Conservation (phyloP, 2,797 vertebrate genomes). For the Chlorospingus semifuscus region DNA sequence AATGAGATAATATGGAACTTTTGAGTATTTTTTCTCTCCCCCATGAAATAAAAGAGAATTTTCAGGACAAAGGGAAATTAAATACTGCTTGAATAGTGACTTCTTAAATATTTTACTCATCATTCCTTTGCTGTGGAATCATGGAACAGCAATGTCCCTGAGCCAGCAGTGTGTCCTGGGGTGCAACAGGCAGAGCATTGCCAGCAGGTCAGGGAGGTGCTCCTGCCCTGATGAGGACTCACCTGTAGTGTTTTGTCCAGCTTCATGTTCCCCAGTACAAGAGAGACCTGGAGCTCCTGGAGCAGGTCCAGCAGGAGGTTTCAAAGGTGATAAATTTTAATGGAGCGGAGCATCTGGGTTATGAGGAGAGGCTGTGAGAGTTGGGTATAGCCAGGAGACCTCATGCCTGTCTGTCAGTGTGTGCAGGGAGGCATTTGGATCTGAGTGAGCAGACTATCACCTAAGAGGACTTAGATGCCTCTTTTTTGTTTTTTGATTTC, state of each 20-base stretch:
- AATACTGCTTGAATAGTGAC: background rate
- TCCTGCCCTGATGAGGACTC: background rate
- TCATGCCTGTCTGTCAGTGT: background rate
- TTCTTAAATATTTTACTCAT: background rate
- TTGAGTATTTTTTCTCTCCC: fast-evolving
- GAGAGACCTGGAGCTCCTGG: background rate
- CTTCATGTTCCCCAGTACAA: background rate
- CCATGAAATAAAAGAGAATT: background rate
- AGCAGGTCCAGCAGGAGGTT: background rate
- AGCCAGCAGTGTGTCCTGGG: background rate
- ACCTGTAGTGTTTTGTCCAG: no score
- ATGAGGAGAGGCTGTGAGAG: background rate
- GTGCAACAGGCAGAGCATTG: background rate
- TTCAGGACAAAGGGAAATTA: background rate
- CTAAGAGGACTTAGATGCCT: background rate
- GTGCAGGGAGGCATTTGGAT: background rate
- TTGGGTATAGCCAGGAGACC: fast-evolving
- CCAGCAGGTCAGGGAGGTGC: background rate
- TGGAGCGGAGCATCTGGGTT: background rate
- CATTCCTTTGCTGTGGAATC: background rate
- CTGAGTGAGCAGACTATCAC: background rate
- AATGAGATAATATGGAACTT: background rate
- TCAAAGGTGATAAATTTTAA: fast-evolving
- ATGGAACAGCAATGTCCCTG: background rate
- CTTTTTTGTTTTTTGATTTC: conserved; percentile 20